These are phyloP conservation scores for Scaptomyza caliginosa DNA, from an alignment of 2,888 invertebrate genomes.

Conservation along the genomic window DNA sequence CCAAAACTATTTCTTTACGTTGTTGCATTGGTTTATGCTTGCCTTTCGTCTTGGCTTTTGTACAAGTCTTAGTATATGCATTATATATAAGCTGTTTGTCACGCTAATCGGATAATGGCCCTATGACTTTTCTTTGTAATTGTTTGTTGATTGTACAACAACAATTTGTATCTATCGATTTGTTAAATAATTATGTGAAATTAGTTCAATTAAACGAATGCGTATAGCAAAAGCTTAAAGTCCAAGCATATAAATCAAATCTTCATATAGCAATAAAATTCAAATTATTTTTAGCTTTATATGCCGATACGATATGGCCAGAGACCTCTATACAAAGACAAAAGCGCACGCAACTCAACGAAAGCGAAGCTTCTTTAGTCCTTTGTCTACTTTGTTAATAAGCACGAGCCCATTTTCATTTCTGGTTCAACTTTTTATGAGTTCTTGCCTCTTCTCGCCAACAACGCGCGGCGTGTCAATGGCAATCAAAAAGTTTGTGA, in stretches of 20 bases:
- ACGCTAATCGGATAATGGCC: slow-evolving; percentile 65
- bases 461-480: slow-evolving; percentile 56
- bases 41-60: too few species aligned
- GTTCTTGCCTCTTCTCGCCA: slow-evolving; percentile 10
- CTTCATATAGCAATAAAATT: slow-evolving; percentile 66
- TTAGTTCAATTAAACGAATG: background rate
- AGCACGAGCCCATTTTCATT: slow-evolving; percentile 56
- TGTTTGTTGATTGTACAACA: slow-evolving; percentile 4
- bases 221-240: slow-evolving; percentile 1
- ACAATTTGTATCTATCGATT: slow-evolving; percentile 14
- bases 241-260: slow-evolving; percentile 8
- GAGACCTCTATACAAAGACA: slow-evolving; percentile 10
- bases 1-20: too few species aligned
- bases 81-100: slow-evolving; percentile 57
- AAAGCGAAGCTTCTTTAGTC: slow-evolving; percentile 23
- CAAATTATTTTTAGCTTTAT: slow-evolving; percentile 73
- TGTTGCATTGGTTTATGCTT: too few species aligned
- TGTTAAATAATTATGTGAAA: background rate
- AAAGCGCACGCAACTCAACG: slow-evolving; percentile 28
- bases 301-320: slow-evolving; percentile 41
- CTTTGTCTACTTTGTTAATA: slow-evolving; percentile 54
- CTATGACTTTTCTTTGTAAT: slow-evolving; percentile 3
- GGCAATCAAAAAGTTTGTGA: slow-evolving; percentile 66
- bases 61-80: slow-evolving; percentile 20
- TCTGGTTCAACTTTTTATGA: slow-evolving; percentile 33